Evolutionary conservation across 1,140 invertebrate species (phyloP).

Genomic region (Philopotamus ludificatus): DNA sequence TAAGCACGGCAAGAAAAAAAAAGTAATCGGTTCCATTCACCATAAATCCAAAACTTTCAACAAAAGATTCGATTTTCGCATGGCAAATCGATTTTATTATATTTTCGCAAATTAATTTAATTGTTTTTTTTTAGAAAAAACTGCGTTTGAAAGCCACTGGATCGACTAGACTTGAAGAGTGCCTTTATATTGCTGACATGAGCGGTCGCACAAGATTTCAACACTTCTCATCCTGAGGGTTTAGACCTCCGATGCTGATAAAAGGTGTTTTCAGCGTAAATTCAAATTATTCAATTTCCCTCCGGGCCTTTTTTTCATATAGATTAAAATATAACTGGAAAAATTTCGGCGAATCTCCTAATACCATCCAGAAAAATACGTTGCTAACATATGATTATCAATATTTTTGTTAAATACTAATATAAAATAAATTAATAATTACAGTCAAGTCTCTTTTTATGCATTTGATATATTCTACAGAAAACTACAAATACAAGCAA

Average conservation of each 20-base stretch:
- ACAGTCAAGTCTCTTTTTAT: too few species aligned
- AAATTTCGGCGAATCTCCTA: background rate
- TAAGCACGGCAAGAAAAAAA: too few species aligned
- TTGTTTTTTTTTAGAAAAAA: background rate
- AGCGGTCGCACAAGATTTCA: constrained; percentile 24
- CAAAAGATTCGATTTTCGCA: too few species aligned
- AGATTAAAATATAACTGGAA: constrained; percentile 4
- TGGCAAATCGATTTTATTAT: background rate
- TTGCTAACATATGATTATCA: too few species aligned
- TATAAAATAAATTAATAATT: too few species aligned
- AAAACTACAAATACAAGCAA: too few species aligned
- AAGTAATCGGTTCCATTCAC: too few species aligned
- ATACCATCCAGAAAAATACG: background rate
- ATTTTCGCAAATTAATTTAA: background rate
- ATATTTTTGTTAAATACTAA: too few species aligned
- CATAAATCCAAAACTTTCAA: too few species aligned
- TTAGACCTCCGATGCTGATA: constrained; percentile 2
- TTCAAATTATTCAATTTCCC: background rate
- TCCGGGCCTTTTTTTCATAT: background rate
- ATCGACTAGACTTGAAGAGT: too few species aligned
- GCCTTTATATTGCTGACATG: constrained; percentile 23
- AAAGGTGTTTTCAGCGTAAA: constrained; percentile 2
- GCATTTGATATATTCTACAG: too few species aligned
- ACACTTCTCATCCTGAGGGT: constrained; percentile 8
- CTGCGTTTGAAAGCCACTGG: too few species aligned